These are phyloP conservation scores for Pseudochromis fuscus DNA, from an alignment of 2,797 vertebrate species.

Conservation along the genomic window DNA sequence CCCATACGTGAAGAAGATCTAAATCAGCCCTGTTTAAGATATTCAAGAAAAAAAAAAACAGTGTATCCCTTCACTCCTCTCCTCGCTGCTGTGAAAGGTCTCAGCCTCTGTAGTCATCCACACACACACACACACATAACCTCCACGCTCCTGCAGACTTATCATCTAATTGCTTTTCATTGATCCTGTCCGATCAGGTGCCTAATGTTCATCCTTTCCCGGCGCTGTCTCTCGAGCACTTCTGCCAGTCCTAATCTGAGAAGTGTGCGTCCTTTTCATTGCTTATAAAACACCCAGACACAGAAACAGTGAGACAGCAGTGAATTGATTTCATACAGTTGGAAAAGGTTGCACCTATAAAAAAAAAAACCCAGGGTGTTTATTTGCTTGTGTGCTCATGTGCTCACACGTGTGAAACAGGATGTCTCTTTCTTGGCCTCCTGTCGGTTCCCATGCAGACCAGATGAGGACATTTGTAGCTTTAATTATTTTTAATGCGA, in stretches of 20 bases:
- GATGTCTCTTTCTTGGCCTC: slow-evolving; percentile 48
- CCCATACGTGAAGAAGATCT: slow-evolving; percentile 23
- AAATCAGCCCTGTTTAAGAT: slow-evolving; percentile 17
- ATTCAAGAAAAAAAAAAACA: slow-evolving; percentile 21
- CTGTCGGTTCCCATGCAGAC: slow-evolving; percentile 60
- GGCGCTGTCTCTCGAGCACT: slow-evolving; percentile 61
- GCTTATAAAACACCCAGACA: slow-evolving; percentile 60
- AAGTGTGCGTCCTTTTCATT: slow-evolving; percentile 72
- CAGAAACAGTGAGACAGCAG: slow-evolving; percentile 49
- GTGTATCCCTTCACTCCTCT: slow-evolving; percentile 27
- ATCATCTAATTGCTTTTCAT: slow-evolving; percentile 87
- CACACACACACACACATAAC: background rate
- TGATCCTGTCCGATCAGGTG: slow-evolving; percentile 86
- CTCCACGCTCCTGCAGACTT: slow-evolving; percentile 65
- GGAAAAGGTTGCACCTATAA: slow-evolving; percentile 19
- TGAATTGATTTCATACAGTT: slow-evolving; percentile 46
- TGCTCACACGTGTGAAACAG: slow-evolving; percentile 34
- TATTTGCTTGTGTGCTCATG: slow-evolving; percentile 34
- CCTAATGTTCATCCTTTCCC: slow-evolving; percentile 82
- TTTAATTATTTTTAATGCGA: slow-evolving; percentile 54
- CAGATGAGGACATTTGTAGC: slow-evolving; percentile 51
- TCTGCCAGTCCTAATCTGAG: slow-evolving; percentile 75
- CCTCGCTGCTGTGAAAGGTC: slow-evolving; percentile 56
- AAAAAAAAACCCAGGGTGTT: slow-evolving; percentile 21
- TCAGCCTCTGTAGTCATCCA: slow-evolving; percentile 34